A percentile compares a stretch with the other conserved stretches of the same genome.
These are phyloP conservation scores for Cylas formicarius DNA, from an alignment of 1,140 invertebrate species.

Conservation along the genomic window DNA sequence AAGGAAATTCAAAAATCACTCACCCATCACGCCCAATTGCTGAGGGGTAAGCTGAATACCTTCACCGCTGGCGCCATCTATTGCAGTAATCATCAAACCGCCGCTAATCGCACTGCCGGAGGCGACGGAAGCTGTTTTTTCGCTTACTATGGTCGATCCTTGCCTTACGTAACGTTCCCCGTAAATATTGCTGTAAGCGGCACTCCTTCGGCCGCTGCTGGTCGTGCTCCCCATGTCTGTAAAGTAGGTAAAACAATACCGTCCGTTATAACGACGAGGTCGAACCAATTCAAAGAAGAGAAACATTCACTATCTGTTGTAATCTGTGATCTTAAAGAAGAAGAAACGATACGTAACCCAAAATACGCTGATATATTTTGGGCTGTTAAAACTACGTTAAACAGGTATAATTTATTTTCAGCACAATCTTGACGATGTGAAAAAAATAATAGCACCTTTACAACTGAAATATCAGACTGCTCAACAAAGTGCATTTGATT, in stretches of 20 bases:
- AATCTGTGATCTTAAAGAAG: no score
- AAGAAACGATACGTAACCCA: no score
- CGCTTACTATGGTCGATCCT: slow-evolving; percentile 33
- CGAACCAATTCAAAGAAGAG: no score
- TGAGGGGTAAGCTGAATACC: slow-evolving; percentile 54
- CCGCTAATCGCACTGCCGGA: slow-evolving; percentile 47
- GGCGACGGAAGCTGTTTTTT: slow-evolving; percentile 54
- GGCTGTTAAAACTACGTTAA: no score
- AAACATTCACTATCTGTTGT: no score
- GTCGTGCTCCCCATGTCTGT: slow-evolving; percentile 38
- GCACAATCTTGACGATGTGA: background rate
- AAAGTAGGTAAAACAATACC: no score
- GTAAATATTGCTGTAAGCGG: slow-evolving; percentile 30
- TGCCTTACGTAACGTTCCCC: slow-evolving; percentile 32
- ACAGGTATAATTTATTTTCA: background rate
- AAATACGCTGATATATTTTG: no score
- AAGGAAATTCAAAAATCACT: slow-evolving; percentile 33
- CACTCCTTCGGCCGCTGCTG: slow-evolving; percentile 38
- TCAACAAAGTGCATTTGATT: background rate
- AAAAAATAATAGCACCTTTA: background rate
- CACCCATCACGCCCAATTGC: slow-evolving; percentile 61
- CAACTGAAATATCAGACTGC: background rate
- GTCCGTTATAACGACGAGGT: no score
- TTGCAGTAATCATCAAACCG: slow-evolving; percentile 27
- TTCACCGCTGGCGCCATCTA: slow-evolving; percentile 32